phyloP scores from a whole-genome alignment of 2,888 invertebrate genomes.

The Drosophila melanosoma region DNA sequence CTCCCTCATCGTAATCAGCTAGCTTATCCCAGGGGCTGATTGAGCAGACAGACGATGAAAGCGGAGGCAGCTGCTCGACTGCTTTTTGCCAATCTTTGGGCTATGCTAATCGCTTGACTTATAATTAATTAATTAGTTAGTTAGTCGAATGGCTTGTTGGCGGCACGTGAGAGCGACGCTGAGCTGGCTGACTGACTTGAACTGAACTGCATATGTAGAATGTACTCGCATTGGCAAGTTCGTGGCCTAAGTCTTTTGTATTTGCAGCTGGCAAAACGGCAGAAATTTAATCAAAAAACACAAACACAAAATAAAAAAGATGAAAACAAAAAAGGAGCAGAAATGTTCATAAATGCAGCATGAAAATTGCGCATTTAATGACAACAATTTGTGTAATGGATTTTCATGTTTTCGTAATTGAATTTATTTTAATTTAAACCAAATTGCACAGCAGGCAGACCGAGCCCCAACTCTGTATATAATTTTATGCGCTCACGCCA shows the following conservation, averaged over 20 bases:
- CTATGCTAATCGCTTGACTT: constrained; percentile 73
- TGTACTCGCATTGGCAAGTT: constrained; percentile 43
- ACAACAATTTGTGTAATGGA: constrained; percentile 84
- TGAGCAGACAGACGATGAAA: constrained; percentile 42
- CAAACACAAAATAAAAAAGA: constrained; percentile 4
- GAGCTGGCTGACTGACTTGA: neutral
- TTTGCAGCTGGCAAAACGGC: constrained; percentile 53
- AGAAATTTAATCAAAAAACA: constrained; percentile 72
- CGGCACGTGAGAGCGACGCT: constrained; percentile 2
- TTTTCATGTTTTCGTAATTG: constrained; percentile 85
- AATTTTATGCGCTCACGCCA: constrained; percentile 80
- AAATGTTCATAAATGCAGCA: constrained; percentile 65
- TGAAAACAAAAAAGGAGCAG: neutral
- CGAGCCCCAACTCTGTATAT: constrained; percentile 55
- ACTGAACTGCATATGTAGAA: neutral
- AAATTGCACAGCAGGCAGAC: constrained; percentile 62
- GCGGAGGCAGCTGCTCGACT: constrained; percentile 54
- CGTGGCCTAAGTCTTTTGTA: constrained; percentile 63
- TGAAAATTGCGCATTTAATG: constrained; percentile 82
- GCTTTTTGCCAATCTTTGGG: constrained; percentile 46
- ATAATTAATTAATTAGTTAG: constrained; percentile 75
- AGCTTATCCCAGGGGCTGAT: constrained; percentile 49
- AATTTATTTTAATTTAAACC: constrained; percentile 85
- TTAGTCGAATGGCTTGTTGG: constrained; percentile 39
- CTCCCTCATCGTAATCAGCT: constrained; percentile 53